Conservation (phyloP, 1,140 invertebrate species). For the Drosophila sproati region DNA sequence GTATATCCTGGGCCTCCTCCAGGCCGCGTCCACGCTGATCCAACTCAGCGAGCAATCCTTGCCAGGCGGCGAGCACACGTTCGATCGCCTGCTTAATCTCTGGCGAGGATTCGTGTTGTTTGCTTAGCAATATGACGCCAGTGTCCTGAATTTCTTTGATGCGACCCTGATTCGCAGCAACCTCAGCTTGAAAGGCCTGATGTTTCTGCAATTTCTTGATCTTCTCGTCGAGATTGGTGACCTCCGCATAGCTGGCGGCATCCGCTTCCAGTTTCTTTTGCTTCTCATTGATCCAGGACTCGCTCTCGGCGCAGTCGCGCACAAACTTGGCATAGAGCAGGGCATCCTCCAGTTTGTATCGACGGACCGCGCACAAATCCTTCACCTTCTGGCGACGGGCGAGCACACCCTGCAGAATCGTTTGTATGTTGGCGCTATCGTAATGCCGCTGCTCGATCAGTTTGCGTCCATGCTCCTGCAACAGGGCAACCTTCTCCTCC, state of each 20-base stretch:
- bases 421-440: conserved; percentile 93
- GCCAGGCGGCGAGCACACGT: conserved; percentile 91
- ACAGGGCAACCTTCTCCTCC: conserved; percentile 93
- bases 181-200: conserved; percentile 98
- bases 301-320: conserved; percentile 94
- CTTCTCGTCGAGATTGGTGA: conserved; percentile 92
- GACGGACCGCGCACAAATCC: conserved; percentile 87
- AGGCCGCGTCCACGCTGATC: conserved; percentile 92
- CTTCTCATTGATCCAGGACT: conserved; percentile 97
- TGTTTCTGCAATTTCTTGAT: conserved; percentile 99
- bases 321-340: conserved; percentile 95
- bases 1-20: conserved; percentile 98
- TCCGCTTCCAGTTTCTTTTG: conserved; percentile 94
- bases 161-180: conserved; percentile 94
- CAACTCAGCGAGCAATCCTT: conserved; percentile 91
- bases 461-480: conserved; percentile 95
- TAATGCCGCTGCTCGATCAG: conserved; percentile 97
- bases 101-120: conserved; percentile 89
- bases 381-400: conserved; percentile 90
- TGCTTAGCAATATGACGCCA: conserved; percentile 88
- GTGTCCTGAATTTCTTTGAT: conserved; percentile 93
- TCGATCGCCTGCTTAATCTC: conserved; percentile 91
- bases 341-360: conserved; percentile 90
- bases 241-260: conserved; percentile 88
- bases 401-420: conserved; percentile 89